These are phyloP conservation scores for Sterrhoptilus dennistouni DNA, from an alignment of 2,113 vertebrate species.

Conservation along the genomic window DNA sequence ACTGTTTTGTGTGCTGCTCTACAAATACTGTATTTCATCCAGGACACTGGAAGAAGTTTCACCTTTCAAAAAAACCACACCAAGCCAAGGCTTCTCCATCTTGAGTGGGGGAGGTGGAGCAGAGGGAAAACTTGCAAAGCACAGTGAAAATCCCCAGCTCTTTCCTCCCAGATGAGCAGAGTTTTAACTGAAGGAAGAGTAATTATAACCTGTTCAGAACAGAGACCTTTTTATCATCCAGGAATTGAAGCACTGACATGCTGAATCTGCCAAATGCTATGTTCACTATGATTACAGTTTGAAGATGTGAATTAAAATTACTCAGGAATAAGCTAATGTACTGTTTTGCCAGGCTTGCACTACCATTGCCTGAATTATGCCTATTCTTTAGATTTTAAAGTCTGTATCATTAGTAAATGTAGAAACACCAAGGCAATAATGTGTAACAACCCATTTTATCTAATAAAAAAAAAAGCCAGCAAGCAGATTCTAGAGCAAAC, in stretches of 20 bases:
- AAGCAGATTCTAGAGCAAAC: neutral
- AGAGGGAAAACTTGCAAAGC: neutral
- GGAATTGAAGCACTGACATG: neutral
- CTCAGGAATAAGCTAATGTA: neutral
- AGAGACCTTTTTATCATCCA: neutral
- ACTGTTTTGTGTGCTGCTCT: neutral
- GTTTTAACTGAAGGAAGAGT: neutral
- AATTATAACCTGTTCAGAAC: neutral
- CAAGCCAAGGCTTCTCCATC: neutral
- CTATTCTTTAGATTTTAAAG: neutral
- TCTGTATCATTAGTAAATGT: neutral
- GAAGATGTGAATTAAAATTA: neutral
- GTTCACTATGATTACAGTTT: neutral
- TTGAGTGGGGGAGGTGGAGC: rapidly evolving
- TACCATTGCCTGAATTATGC: neutral
- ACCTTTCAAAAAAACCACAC: neutral
- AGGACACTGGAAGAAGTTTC: neutral
- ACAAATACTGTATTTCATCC: neutral
- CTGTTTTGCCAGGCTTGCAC: neutral
- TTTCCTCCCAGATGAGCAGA: neutral
- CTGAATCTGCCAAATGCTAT: neutral
- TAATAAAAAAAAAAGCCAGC: neutral
- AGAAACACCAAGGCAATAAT: neutral
- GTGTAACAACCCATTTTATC: neutral
- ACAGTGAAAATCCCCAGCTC: neutral